A percentile compares a stretch with the other conserved stretches of the same genome.
phyloP scores from a whole-genome alignment of 2,888 invertebrate species.

The Oscheius onirici region DNA sequence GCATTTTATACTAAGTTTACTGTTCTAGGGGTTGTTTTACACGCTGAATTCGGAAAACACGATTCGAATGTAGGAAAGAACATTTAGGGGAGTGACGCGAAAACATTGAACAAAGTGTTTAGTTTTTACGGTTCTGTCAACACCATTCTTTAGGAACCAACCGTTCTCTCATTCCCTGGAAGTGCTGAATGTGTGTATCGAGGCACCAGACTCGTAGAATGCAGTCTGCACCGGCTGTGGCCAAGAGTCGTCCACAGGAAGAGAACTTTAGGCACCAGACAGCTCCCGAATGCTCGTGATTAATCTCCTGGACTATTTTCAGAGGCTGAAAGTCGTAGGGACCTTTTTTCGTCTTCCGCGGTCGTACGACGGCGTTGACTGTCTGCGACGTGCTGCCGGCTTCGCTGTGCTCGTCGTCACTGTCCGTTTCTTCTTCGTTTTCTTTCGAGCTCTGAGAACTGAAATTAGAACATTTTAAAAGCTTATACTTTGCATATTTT shows the following conservation, averaged over 20 bases:
- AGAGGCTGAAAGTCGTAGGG: constrained; percentile 94
- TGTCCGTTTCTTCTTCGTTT: constrained; percentile 42
- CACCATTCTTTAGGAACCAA: no score
- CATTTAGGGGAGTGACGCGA: no score
- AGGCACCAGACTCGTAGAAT: constrained; percentile 94
- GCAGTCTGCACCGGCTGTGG: constrained; percentile 96
- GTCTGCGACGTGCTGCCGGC: constrained; percentile 29
- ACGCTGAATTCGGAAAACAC: no score
- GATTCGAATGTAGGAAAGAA: no score
- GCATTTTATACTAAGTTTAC: no score
- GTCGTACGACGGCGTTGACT: constrained; percentile 76
- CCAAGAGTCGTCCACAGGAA: constrained; percentile 85
- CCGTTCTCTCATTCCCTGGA: constrained; percentile 94
- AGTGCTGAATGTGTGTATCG: constrained; percentile 87
- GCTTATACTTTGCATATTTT: no score
- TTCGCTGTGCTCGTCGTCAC: constrained; percentile 49
- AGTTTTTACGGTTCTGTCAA: no score
- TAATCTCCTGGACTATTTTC: constrained; percentile 79
- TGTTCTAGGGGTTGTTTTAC: no score
- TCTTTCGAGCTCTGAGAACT: constrained; percentile 23
- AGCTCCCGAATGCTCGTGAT: constrained; percentile 84
- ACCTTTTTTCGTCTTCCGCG: constrained; percentile 93
- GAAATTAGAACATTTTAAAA: neutral
- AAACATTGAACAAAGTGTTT: no score
- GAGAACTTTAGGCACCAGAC: constrained; percentile 99